Percentiles rank a stretch among this genome's conserved stretches.
phyloP scores from a whole-genome alignment of 1,140 invertebrate species.

The Apis dorsata region DNA sequence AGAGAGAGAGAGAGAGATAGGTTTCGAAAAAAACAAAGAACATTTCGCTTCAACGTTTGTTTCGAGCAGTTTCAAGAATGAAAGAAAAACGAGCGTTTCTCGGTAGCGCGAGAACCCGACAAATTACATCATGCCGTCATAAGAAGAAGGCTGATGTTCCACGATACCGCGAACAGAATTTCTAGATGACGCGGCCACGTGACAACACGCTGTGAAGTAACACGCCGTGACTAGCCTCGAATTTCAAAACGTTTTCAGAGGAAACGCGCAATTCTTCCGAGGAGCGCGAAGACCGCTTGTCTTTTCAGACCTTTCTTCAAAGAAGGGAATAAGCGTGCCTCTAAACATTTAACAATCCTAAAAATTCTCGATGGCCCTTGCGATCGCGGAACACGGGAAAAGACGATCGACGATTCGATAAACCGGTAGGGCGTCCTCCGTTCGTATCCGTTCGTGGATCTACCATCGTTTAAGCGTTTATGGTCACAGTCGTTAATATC shows the following conservation, averaged over 20 bases:
- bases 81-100: neutral
- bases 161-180: constrained; percentile 27
- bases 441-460: neutral
- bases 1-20: no score
- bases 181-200: constrained; percentile 6
- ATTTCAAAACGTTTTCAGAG: constrained; percentile 46
- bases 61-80: neutral
- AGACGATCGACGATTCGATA: constrained; percentile 30
- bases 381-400: constrained; percentile 11
- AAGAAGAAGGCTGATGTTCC: constrained; percentile 14
- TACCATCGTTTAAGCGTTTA: neutral
- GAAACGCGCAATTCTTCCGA: constrained; percentile 10
- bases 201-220: constrained; percentile 23
- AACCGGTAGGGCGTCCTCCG: neutral
- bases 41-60: neutral
- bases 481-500: constrained; percentile 32
- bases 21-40: no score
- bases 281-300: neutral
- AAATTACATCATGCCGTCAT: constrained; percentile 6
- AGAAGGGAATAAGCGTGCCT: constrained; percentile 24
- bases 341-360: constrained; percentile 55
- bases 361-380: constrained; percentile 33
- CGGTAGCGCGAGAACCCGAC: neutral
- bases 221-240: constrained; percentile 34
- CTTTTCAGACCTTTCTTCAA: neutral